Evolutionary conservation across 1,140 invertebrate species (phyloP).

Genomic region (Penaeus chinensis): DNA sequence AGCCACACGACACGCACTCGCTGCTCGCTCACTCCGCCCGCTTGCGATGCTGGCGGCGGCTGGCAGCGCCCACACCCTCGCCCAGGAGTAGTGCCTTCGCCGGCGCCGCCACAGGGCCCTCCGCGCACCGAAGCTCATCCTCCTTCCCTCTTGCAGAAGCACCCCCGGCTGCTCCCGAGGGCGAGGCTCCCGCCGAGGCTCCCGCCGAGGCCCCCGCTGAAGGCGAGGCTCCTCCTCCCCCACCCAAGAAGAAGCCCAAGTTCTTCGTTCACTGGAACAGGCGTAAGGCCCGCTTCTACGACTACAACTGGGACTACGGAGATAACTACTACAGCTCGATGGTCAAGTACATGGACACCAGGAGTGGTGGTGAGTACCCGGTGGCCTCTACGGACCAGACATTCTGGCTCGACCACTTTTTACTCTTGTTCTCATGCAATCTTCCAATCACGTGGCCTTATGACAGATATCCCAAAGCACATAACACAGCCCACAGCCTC

Average conservation of each 20-base stretch:
- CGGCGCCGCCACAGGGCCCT: background rate
- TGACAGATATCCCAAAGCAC: no score
- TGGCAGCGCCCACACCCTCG: background rate
- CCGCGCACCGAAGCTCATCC: background rate
- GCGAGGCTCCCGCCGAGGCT: conserved; percentile 32
- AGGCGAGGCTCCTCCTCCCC: conserved; percentile 55
- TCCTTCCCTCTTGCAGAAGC: background rate
- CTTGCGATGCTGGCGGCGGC: background rate
- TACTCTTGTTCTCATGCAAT: no score
- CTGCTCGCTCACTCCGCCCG: background rate
- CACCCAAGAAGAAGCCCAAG: conserved; percentile 63
- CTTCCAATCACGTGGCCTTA: no score
- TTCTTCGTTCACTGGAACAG: conserved; percentile 64
- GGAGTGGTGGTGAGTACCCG: conserved; percentile 40
- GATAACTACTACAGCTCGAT: conserved; percentile 62
- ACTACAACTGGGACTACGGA: conserved; percentile 64
- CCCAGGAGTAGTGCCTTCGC: background rate
- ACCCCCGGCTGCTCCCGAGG: background rate
- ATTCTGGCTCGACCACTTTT: no score
- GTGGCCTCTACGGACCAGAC: no score
- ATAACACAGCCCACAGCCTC: no score
- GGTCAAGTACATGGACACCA: conserved; percentile 61
- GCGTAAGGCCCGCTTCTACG: conserved; percentile 62
- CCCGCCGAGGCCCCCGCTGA: conserved; percentile 38
- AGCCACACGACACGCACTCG: background rate